Evolutionary conservation across 2,113 vertebrate species (phyloP).

Genomic region (Eurypyga helias): DNA sequence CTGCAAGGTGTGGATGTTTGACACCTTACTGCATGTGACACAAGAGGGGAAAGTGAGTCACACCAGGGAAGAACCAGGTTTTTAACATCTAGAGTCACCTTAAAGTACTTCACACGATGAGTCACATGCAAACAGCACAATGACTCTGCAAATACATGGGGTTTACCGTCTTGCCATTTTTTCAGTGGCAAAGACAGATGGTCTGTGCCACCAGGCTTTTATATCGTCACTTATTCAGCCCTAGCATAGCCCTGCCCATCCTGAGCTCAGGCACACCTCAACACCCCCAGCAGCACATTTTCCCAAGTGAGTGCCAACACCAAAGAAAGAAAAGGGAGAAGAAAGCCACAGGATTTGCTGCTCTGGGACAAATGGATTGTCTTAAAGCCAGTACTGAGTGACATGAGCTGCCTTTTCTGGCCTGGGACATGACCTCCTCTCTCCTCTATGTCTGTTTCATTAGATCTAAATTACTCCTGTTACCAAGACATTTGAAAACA

Average conservation of each 20-base stretch:
- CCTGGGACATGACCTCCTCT: background rate
- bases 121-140: background rate
- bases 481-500: constrained; percentile 26
- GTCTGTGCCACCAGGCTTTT: background rate
- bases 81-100: background rate
- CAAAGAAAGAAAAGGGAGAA: background rate
- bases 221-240: background rate
- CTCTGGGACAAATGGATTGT: background rate
- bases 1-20: background rate
- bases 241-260: background rate
- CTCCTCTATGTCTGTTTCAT: background rate
- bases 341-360: background rate
- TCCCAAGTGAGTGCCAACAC: background rate
- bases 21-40: background rate
- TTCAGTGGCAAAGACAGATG: background rate
- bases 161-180: background rate
- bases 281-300: background rate
- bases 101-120: background rate
- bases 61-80: background rate
- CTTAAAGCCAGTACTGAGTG: background rate
- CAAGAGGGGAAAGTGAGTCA: background rate
- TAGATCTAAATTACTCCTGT: background rate
- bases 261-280: background rate
- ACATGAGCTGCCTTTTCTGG: background rate
- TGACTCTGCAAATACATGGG: background rate